Base-by-base conservation (phyloP, 1,140 invertebrate species). In the Drosophila punjabiensis region DNA sequence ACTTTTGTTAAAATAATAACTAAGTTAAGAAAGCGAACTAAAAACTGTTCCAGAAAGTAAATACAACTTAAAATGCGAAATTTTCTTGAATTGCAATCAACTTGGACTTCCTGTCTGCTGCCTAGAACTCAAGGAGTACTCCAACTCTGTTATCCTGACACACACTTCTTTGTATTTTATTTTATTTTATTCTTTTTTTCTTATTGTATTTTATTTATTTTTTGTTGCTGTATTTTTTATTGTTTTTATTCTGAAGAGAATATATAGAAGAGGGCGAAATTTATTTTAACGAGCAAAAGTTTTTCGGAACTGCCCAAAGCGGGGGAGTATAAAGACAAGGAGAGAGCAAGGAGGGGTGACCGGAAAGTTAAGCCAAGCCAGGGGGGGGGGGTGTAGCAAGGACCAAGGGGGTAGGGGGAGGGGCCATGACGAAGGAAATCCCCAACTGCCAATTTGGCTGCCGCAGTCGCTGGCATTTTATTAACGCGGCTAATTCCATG, bases 221-320 rank as follows among this genome's bases (percentile, higher is more conserved):
- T 43, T 37, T 28, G 16, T 30, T 32, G 20, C 6, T 4, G 30
- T 41, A 16, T 69, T 24, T 70, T 71, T 53, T 41, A 52, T 65
- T 64, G 58, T 59, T 58, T 60, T 39, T 67, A 37, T 39, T 64
- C 56, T 28, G 33, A n/a, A n/a, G n/a, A n/a, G n/a, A n/a, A 47
- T 60, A 59, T 78, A 59, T 63, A 63, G 45, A 78, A 64, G 66
- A 79, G 52, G 68, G 59, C 84, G 65, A 79, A 88, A 85, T 88
- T 84, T 88, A 84, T 81, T 88, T 88, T 89, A 88, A 88, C 84
- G 85, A 85, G 85, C 66, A 69, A 89, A 89, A 88, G 48, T 84
- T 88, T 79, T 75, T 24, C 5, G 66, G 39, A 69, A 67, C 41
- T 70, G 83, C 64, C 76, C 77, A 69, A 39, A 76, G 50, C 65